These are phyloP conservation scores for Melanophora roralis DNA, from an alignment of 2,888 invertebrate genomes.

Conservation along the genomic window DNA sequence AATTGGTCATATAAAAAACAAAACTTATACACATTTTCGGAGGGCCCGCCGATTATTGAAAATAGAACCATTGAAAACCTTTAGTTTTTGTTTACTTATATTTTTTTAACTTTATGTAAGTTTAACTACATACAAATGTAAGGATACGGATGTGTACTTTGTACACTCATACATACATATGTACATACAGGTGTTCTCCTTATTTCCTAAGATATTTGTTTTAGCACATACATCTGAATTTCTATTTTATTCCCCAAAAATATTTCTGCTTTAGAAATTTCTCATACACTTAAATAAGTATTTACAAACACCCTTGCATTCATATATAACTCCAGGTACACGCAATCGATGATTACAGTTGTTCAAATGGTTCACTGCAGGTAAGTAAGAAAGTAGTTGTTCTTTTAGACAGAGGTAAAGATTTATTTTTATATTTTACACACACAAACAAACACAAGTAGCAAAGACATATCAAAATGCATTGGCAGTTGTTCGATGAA, in stretches of 20 bases:
- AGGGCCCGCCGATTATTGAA: no score
- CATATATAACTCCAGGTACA: background rate
- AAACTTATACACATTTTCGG: no score
- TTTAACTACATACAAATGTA: slow-evolving; percentile 6
- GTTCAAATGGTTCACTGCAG: slow-evolving; percentile 54
- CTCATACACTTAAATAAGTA: no score
- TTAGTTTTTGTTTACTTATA: slow-evolving; percentile 10
- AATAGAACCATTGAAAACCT: no score
- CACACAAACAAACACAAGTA: background rate
- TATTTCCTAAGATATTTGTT: slow-evolving; percentile 24
- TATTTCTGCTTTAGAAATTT: background rate
- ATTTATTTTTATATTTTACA: background rate
- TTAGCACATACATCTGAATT: slow-evolving; percentile 10
- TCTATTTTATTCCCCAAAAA: slow-evolving; percentile 41
- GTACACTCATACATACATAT: background rate
- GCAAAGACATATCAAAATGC: background rate
- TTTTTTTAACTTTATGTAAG: no score
- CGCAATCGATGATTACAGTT: slow-evolving; percentile 57
- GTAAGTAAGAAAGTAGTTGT: slow-evolving; percentile 54
- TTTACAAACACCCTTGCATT: background rate
- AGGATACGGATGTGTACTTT: no score
- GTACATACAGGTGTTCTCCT: background rate
- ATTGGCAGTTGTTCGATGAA: no score
- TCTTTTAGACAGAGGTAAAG: slow-evolving; percentile 33
- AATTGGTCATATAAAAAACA: no score